Conservation (phyloP, 35 echinoderm and acorn worm species). For the Ophioderma brevispina region DNA sequence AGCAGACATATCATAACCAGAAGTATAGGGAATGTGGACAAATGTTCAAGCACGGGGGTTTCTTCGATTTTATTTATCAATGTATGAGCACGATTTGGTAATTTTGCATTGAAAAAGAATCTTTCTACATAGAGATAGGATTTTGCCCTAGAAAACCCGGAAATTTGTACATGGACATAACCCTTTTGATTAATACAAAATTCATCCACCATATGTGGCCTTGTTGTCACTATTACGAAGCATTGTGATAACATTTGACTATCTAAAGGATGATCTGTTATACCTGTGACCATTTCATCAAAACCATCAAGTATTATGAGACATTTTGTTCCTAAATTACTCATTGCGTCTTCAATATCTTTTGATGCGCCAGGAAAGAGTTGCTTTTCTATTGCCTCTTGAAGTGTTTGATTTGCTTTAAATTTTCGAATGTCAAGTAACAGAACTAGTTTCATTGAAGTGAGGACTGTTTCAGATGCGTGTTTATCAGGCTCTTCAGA, state of each 20-base stretch:
- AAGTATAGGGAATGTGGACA: neutral
- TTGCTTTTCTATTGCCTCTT: conserved; percentile 10
- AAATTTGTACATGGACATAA: neutral
- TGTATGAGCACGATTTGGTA: neutral
- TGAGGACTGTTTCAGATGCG: too few relatives aligned
- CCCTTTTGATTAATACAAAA: neutral
- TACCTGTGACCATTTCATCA: neutral
- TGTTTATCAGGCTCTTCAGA: too few relatives aligned
- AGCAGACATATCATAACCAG: neutral
- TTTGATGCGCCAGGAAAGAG: neutral
- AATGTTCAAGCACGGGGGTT: neutral
- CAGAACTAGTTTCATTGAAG: neutral
- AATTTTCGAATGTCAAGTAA: neutral
- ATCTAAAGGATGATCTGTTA: neutral
- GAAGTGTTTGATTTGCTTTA: neutral
- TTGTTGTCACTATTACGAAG: conserved; percentile 6
- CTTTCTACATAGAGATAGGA: neutral
- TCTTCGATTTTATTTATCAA: neutral
- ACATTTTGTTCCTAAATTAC: neutral
- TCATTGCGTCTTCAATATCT: neutral
- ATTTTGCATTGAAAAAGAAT: neutral
- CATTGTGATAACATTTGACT: neutral
- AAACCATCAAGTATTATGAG: conserved; percentile 8
- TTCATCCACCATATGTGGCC: neutral
- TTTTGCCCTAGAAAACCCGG: neutral